Evolutionary conservation across 2,797 vertebrate genomes (phyloP).

Genomic region (Bufotes viridis): DNA sequence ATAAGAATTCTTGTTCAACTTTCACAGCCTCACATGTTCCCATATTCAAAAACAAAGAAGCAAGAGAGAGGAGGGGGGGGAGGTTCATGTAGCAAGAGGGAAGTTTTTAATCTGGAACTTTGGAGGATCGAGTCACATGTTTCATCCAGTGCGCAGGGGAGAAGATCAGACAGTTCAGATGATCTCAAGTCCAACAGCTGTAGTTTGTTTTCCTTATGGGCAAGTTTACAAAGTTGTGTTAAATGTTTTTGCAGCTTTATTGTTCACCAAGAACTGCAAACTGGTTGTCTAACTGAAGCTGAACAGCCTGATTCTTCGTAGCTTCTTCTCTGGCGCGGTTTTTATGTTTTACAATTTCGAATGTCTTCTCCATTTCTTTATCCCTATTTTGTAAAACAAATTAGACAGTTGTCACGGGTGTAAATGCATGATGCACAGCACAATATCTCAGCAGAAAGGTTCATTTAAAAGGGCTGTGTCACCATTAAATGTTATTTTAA

Average conservation of each 20-base stretch:
- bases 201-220: conserved; percentile 85
- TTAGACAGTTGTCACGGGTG: neutral
- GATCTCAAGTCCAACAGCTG: conserved; percentile 78
- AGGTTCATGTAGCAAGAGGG: conserved; percentile 68
- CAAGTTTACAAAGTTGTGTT: conserved; percentile 81
- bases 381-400: conserved; percentile 76
- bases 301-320: conserved; percentile 84
- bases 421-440: neutral
- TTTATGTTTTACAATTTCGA: conserved; percentile 97
- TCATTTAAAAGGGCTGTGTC: too few relatives aligned
- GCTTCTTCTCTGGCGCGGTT: conserved; percentile 91
- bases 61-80: neutral
- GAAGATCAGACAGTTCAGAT: conserved; percentile 73
- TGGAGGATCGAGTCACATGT: conserved; percentile 71
- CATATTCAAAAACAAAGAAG: conserved; percentile 72
- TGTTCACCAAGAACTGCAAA: conserved; percentile 96
- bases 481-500: too few relatives aligned
- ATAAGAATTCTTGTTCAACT: conserved; percentile 72
- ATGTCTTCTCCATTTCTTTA: conserved; percentile 98
- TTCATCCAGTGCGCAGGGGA: conserved; percentile 71
- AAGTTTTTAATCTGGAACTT: conserved; percentile 72
- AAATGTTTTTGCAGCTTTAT: conserved; percentile 81
- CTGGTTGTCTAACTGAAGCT: conserved; percentile 97
- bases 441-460: too few relatives aligned
- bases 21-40: conserved; percentile 70